Evolutionary conservation across 1,140 invertebrate genomes (phyloP).

Genomic region (Physella acuta): DNA sequence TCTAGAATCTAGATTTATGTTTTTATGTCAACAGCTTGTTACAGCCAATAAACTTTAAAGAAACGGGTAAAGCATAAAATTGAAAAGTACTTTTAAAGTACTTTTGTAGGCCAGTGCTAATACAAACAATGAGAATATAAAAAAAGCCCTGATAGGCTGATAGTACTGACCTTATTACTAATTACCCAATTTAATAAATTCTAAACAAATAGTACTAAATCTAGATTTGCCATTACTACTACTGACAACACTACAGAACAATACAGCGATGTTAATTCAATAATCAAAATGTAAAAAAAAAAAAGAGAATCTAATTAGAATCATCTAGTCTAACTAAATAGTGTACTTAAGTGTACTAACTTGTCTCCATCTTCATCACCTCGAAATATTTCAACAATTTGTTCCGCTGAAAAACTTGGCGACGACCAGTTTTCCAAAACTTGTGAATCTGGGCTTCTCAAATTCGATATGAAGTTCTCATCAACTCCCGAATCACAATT

Average conservation of each 20-base stretch:
- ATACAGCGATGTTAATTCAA: neutral
- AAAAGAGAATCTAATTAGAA: neutral
- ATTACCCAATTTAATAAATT: neutral
- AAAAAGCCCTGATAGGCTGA: neutral
- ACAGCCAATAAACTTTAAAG: neutral
- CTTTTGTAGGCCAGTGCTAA: neutral
- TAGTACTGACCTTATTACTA: neutral
- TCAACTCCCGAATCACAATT: slow-evolving; percentile 16
- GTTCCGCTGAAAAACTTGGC: slow-evolving; percentile 8
- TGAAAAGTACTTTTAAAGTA: neutral
- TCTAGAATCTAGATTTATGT: no score
- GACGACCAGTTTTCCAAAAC: slow-evolving; percentile 7
- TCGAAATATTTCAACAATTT: slow-evolving; percentile 18
- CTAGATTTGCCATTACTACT: neutral
- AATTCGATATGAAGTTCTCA: neutral
- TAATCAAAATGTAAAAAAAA: neutral
- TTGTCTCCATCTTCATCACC: slow-evolving; percentile 26
- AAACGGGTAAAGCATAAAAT: neutral
- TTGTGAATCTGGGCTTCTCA: neutral
- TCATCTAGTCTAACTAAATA: neutral
- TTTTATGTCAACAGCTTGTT: neutral
- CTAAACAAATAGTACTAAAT: neutral
- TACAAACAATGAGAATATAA: neutral
- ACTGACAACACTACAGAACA: neutral
- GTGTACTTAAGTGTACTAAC: neutral